Conservation (phyloP, 1,140 invertebrate species). For the Trichonephila clavipes region DNA sequence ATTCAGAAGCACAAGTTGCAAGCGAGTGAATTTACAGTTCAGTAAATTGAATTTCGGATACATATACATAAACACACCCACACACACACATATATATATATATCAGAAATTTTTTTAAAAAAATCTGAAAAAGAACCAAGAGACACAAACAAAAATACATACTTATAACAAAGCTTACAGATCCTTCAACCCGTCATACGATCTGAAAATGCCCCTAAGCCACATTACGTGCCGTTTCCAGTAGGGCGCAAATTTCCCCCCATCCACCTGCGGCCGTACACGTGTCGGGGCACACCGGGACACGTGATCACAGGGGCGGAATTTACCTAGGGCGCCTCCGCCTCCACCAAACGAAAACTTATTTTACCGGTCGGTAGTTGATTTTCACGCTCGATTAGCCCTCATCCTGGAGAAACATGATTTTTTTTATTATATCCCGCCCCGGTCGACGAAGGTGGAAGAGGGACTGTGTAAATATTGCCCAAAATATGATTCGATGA, state of each 20-base stretch:
- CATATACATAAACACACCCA: too few relatives aligned
- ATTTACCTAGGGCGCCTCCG: conserved; percentile 60
- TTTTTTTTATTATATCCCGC: background rate
- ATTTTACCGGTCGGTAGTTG: conserved; percentile 73
- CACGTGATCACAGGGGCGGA: conserved; percentile 51
- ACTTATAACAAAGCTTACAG: background rate
- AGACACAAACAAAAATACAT: too few relatives aligned
- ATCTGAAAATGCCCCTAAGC: background rate
- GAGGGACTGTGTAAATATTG: conserved; percentile 17
- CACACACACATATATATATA: too few relatives aligned
- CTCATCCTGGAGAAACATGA: background rate
- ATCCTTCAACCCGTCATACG: background rate
- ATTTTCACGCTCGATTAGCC: conserved; percentile 68
- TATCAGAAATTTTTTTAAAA: too few relatives aligned
- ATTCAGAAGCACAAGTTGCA: too few relatives aligned
- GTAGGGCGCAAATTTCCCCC: background rate
- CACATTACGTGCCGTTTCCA: background rate
- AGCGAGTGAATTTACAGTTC: too few relatives aligned
- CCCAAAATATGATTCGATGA: too few relatives aligned
- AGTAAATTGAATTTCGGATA: too few relatives aligned
- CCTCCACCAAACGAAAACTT: conserved; percentile 60
- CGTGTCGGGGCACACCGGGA: background rate
- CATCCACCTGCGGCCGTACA: background rate
- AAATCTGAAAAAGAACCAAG: too few relatives aligned
- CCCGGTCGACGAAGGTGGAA: background rate